A percentile compares a stretch with the other conserved stretches of the same genome.
These are phyloP conservation scores for Atherinomorus stipes DNA, from an alignment of 2,113 vertebrate species.

Conservation along the genomic window DNA sequence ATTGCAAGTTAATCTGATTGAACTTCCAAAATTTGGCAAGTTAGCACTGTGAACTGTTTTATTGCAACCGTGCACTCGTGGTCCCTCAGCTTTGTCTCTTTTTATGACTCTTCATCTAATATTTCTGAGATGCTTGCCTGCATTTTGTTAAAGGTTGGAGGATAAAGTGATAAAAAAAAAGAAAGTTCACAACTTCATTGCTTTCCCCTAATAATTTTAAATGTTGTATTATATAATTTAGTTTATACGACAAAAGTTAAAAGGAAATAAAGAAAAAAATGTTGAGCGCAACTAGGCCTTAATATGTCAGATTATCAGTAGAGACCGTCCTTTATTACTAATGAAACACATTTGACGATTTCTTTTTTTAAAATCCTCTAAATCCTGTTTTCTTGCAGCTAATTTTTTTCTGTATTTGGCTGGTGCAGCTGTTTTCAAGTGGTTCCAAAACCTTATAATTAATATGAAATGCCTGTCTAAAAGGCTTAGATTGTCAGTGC, in stretches of 20 bases:
- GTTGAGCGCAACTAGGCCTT: background rate
- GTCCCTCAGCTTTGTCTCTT: background rate
- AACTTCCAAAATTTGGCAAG: background rate
- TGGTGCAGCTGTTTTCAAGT: background rate
- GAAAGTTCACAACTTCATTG: background rate
- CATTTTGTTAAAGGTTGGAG: constrained; percentile 7
- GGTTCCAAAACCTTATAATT: background rate
- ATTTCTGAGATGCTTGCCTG: constrained; percentile 4
- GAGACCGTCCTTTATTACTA: background rate
- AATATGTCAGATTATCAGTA: background rate
- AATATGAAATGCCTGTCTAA: constrained; percentile 6
- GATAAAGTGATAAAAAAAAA: background rate
- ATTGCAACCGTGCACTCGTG: background rate
- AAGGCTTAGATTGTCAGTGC: background rate
- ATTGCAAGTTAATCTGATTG: too few relatives aligned
- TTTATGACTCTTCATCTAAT: background rate
- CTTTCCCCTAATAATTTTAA: background rate
- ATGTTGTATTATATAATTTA: constrained; percentile 14
- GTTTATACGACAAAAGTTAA: background rate
- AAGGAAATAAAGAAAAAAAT: background rate
- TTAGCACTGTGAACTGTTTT: background rate
- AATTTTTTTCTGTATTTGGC: background rate
- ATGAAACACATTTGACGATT: background rate
- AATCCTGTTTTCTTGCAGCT: background rate
- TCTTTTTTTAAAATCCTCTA: background rate